Base-by-base conservation (phyloP, 37 sponge, comb jelly and placozoan genomes). In the Oscarella lobularis region DNA sequence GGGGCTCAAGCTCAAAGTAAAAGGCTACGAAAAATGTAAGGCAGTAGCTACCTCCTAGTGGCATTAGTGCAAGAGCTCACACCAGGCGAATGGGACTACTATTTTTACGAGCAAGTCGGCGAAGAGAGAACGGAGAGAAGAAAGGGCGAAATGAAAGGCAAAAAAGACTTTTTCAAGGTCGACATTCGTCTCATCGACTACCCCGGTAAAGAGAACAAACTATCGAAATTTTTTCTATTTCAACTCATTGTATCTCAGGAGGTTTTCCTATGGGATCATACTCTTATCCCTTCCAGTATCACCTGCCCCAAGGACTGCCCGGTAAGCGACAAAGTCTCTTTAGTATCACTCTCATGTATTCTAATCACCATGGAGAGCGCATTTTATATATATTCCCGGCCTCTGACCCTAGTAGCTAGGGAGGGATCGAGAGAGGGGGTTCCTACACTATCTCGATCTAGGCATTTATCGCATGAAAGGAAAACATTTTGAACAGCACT, bases 51-150 rank as follows among this genome's bases (percentile, higher is more conserved):
- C 33, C 35, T 68, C 5, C 31, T 32, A 34, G 71, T 68, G 31
- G 6, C 4, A 34, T 32, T 68, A 68, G 71, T 20, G 71, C 6
- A 4, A 29, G 6, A 32, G 35, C 5, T 20, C 6, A 5, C 31
- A 68, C 6, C 40, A 81, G 82, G 76, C 75, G 82, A 86, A 30
- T 86, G 74, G 74, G 82, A 78, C 73, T 86, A 86, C 79, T 31
- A 54, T 29, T 85, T 74, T 38, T 37, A 74, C 3, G 66, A 78
- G 65, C 40, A 81, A 65, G 29, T 32, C n/a, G 37, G 77, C 83
- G 0, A 69, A 87, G 37, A 30, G 80, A 32, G 31, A 35, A 5
- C 6, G 6, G 29, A 4, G 29, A 34, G 35, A 20, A 32, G 71
- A 4, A 5, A 29, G 6, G 71, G 71, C 71, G 31, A 68, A 35